Percentiles rank a stretch among this genome's conserved stretches.
phyloP scores from a whole-genome alignment of 2,888 invertebrate species.

The Copidosoma aretas region DNA sequence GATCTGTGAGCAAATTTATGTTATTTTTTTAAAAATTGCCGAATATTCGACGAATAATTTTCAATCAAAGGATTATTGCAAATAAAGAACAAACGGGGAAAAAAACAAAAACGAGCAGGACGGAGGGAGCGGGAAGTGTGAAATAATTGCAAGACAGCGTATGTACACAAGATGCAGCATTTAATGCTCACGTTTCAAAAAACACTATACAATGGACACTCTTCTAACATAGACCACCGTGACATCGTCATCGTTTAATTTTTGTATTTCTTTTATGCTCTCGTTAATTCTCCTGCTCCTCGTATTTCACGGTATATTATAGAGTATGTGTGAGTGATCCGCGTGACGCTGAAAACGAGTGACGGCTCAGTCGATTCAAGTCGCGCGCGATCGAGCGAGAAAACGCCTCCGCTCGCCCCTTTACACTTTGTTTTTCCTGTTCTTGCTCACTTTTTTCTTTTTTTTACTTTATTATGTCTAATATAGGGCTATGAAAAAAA shows the following conservation, averaged over 20 bases:
- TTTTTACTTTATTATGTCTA: not conserved
- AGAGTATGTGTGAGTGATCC: slow-evolving; percentile 40
- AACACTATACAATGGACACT: slow-evolving; percentile 63
- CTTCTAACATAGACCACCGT: slow-evolving; percentile 61
- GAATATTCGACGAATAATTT: not conserved
- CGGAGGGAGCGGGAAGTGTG: slow-evolving; percentile 20
- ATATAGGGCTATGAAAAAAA: not conserved
- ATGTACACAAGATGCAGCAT: slow-evolving; percentile 62
- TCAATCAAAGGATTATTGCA: not conserved
- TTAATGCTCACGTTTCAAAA: slow-evolving; percentile 63
- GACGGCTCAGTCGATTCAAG: slow-evolving; percentile 47
- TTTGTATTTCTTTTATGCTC: slow-evolving; percentile 38
- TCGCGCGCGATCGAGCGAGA: slow-evolving; percentile 51
- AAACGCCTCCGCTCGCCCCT: slow-evolving; percentile 37
- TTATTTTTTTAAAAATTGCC: not conserved
- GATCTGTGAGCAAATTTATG: not conserved
- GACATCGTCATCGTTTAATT: slow-evolving; percentile 52
- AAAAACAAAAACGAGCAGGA: not conserved
- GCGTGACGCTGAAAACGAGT: slow-evolving; percentile 49
- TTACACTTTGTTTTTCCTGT: slow-evolving; percentile 32
- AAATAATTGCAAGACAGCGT: slow-evolving; percentile 51
- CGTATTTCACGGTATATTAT: slow-evolving; percentile 12
- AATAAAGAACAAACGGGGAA: not conserved
- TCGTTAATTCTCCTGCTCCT: slow-evolving; percentile 35
- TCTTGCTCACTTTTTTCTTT: too few relatives aligned